Conservation (phyloP, 1,140 invertebrate species). For the Atta cephalotes region DNA sequence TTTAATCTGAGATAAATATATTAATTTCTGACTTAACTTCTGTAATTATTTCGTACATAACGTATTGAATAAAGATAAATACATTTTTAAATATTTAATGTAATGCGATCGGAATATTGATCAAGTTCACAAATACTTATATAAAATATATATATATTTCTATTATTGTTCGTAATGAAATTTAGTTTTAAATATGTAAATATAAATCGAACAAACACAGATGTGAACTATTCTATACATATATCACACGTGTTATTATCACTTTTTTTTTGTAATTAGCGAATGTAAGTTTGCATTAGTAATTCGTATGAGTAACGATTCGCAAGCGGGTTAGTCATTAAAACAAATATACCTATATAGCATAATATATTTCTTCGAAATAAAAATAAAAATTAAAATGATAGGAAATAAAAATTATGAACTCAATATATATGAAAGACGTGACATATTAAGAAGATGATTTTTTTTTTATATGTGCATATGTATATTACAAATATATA, state of each 20-base stretch:
- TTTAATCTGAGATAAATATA: background rate
- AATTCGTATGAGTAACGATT: background rate
- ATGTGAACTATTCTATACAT: background rate
- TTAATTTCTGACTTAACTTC: background rate
- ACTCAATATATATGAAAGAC: background rate
- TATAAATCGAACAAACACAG: background rate
- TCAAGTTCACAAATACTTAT: background rate
- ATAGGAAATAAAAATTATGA: background rate
- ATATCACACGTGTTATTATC: background rate
- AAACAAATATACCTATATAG: background rate
- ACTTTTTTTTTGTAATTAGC: background rate
- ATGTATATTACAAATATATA: background rate
- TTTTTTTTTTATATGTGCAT: background rate
- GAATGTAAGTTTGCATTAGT: background rate
- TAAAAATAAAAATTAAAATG: background rate
- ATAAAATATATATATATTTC: background rate
- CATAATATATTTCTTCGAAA: background rate
- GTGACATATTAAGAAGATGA: background rate
- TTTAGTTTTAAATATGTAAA: background rate
- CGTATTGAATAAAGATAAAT: background rate
- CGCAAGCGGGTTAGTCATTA: background rate
- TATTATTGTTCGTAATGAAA: background rate
- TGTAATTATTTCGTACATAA: background rate
- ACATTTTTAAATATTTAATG: constrained; percentile 9
- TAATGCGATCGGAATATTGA: background rate